Percentiles rank a stretch among this genome's conserved stretches.
phyloP scores from a whole-genome alignment of 2,888 invertebrate genomes.

The Apodemia hepburni region DNA sequence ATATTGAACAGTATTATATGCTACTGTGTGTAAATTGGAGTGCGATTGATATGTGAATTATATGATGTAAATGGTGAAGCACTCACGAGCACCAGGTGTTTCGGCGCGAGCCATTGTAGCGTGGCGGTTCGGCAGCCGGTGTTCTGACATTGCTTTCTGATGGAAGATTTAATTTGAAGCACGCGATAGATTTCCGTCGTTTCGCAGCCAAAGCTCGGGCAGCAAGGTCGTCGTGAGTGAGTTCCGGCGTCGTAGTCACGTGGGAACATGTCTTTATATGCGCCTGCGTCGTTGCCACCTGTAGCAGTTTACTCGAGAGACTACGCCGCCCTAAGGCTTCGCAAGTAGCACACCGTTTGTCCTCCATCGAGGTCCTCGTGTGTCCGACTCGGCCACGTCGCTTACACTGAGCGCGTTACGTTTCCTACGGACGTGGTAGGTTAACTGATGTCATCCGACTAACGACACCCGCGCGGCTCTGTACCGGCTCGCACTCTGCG shows the following conservation, averaged over 20 bases:
- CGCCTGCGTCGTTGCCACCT: constrained; percentile 75
- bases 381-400: constrained; percentile 69
- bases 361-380: constrained; percentile 74
- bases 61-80: constrained; percentile 14
- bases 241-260: constrained; percentile 51
- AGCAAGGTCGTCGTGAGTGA: constrained; percentile 59
- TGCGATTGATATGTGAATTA: constrained; percentile 22
- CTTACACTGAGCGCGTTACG: constrained; percentile 73
- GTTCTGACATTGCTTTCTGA: constrained; percentile 52
- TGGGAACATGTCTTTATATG: constrained; percentile 68
- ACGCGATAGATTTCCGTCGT: constrained; percentile 69
- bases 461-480: constrained; percentile 60
- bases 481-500: constrained; percentile 48
- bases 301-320: constrained; percentile 66
- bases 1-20: constrained; percentile 24
- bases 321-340: constrained; percentile 70
- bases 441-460: constrained; percentile 79
- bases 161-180: constrained; percentile 61
- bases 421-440: constrained; percentile 71
- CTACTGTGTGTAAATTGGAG: constrained; percentile 22
- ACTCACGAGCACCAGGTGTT: constrained; percentile 77
- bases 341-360: constrained; percentile 70
- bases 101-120: constrained; percentile 59
- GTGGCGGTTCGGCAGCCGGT: constrained; percentile 47
- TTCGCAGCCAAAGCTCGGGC: constrained; percentile 70